phyloP scores from a whole-genome alignment of 2,797 vertebrate species.

The Hydrophis major region DNA sequence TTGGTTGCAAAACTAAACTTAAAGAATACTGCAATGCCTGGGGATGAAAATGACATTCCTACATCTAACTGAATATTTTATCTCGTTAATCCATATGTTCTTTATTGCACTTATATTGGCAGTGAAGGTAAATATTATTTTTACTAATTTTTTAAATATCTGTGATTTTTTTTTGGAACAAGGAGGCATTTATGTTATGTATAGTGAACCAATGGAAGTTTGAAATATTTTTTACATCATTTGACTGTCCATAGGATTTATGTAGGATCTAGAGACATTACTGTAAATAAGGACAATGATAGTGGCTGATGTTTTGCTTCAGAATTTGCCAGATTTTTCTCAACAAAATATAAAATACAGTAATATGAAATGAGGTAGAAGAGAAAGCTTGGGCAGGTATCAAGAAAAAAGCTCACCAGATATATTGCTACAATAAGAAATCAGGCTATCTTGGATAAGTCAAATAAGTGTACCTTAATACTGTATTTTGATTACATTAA shows the following conservation, averaged over 20 bases:
- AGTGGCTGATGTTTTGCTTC: background rate
- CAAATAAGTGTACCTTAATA: background rate
- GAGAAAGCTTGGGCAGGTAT: background rate
- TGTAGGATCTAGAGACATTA: background rate
- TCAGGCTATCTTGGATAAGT: background rate
- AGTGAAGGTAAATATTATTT: background rate
- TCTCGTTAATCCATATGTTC: conserved; percentile 23
- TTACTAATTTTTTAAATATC: background rate
- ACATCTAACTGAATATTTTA: conserved; percentile 44
- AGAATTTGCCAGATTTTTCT: background rate
- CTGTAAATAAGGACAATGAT: background rate
- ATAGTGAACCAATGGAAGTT: background rate
- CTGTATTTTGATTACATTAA: background rate
- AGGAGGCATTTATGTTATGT: background rate
- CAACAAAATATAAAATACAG: background rate
- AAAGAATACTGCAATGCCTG: conserved; percentile 36
- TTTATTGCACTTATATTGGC: background rate
- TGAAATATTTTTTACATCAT: background rate
- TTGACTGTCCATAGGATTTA: background rate
- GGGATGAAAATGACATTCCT: background rate
- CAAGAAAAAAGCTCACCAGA: background rate
- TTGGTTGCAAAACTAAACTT: conserved; percentile 34
- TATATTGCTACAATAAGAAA: background rate
- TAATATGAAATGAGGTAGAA: background rate
- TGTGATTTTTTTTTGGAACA: background rate